Conservation (phyloP, 2,113 vertebrate species). For the Orthonyx spaldingii region DNA sequence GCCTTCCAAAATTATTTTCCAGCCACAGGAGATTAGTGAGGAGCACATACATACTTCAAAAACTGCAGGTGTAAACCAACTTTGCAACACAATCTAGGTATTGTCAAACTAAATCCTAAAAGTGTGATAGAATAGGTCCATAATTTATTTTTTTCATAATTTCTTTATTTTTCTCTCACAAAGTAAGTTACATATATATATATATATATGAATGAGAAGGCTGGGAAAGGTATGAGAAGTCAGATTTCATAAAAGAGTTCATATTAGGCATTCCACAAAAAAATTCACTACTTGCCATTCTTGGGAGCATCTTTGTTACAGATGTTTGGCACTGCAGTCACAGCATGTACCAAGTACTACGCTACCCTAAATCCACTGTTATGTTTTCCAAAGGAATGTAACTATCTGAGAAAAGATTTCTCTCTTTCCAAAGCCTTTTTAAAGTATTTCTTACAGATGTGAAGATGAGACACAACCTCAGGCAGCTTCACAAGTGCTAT, state of each 20-base stretch:
- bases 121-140: not conserved
- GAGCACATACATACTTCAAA: not conserved
- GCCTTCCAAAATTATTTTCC: not conserved
- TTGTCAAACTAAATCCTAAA: not conserved
- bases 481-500: not conserved
- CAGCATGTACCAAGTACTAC: fast-evolving
- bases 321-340: not conserved
- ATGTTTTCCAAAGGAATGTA: not conserved
- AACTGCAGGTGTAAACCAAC: not conserved
- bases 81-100: not conserved
- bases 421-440: not conserved
- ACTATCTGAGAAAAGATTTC: not conserved
- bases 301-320: not conserved
- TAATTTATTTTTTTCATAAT: not conserved
- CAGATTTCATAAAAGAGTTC: not conserved
- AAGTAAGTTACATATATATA: not conserved
- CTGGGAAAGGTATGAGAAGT: not conserved
- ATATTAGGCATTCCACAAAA: not conserved
- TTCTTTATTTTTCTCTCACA: not conserved
- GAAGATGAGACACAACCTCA: not conserved
- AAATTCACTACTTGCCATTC: not conserved
- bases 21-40: not conserved
- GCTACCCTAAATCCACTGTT: not conserved
- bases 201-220: not conserved
- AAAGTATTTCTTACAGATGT: not conserved